Evolutionary conservation across 1,140 invertebrate species (phyloP).

Genomic region (Bombus turneri): DNA sequence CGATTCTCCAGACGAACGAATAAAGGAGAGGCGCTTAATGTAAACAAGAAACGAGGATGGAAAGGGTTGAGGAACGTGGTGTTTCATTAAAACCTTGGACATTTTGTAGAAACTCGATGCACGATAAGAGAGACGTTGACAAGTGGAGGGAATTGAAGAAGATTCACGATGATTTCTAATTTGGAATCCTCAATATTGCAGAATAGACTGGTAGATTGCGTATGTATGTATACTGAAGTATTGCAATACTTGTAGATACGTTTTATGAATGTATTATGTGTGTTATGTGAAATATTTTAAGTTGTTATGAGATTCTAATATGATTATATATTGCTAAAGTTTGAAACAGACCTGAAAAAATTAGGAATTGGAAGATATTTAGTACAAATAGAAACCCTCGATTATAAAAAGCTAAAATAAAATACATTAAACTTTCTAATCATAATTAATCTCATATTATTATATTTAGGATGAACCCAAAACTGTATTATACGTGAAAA

Average conservation of each 20-base stretch:
- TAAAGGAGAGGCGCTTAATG: conserved; percentile 30
- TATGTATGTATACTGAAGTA: no score
- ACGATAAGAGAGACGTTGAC: not conserved
- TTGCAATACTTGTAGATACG: no score
- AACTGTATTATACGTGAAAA: not conserved
- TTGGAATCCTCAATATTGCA: not conserved
- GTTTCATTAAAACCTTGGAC: conserved; percentile 8
- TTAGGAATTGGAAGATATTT: no score
- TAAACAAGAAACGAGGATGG: conserved; percentile 11
- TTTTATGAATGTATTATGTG: no score
- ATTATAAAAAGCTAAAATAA: no score
- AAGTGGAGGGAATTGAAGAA: not conserved
- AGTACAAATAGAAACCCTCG: no score
- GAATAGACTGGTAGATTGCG: not conserved
- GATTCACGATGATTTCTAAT: not conserved
- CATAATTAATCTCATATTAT: no score
- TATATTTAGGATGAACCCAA: no score
- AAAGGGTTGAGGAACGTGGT: not conserved
- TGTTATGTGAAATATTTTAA: not conserved
- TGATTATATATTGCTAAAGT: no score
- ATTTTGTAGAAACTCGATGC: not conserved
- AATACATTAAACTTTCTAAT: no score
- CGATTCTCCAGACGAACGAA: conserved; percentile 11
- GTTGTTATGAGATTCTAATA: no score
- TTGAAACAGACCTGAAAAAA: no score